Percentiles rank a stretch among this genome's conserved stretches.
Conservation (phyloP, 2,797 vertebrate species). For the Premnoplex brunnescens region DNA sequence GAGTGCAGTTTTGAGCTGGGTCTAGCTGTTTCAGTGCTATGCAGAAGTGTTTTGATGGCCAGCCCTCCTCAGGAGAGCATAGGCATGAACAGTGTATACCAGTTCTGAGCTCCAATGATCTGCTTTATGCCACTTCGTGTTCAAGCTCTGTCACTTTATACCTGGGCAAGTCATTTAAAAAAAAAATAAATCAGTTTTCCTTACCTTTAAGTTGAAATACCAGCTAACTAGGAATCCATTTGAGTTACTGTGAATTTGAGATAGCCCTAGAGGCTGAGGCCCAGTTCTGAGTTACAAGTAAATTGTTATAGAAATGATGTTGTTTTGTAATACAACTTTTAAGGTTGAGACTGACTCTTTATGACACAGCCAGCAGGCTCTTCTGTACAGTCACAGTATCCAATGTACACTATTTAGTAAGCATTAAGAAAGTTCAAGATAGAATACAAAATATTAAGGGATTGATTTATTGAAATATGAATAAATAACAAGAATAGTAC, state of each 20-base stretch:
- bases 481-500: constrained; percentile 50
- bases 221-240: background rate
- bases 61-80: background rate
- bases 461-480: constrained; percentile 49
- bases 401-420: background rate
- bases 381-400: background rate
- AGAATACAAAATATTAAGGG: constrained; percentile 21
- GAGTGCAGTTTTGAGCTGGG: background rate
- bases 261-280: too few species aligned
- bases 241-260: background rate
- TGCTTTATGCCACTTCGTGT: background rate
- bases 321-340: background rate
- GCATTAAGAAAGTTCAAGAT: background rate
- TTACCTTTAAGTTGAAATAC: background rate
- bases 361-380: background rate
- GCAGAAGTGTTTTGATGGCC: too few species aligned
- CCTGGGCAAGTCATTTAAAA: background rate
- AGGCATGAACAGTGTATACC: accelerated
- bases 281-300: background rate
- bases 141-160: background rate
- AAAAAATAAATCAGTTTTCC: background rate
- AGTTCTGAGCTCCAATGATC: background rate
- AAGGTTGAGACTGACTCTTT: background rate
- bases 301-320: background rate
- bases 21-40: background rate